Evolutionary conservation across 2,797 vertebrate genomes (phyloP).

Genomic region (Paramormyrops hopkinsi): DNA sequence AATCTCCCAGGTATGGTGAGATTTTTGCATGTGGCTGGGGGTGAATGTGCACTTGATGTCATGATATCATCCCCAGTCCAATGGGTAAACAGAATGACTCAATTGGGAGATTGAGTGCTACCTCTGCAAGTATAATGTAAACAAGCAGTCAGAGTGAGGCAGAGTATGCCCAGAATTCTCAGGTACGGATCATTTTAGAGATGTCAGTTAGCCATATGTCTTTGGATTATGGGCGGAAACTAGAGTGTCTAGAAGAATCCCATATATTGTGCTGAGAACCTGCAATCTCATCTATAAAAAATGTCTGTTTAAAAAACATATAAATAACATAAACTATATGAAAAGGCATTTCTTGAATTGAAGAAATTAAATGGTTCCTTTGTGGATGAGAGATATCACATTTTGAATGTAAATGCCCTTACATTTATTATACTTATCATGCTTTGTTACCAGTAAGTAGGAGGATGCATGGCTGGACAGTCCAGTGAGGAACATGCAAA

Average conservation of each 20-base stretch:
- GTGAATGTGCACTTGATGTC: not conserved
- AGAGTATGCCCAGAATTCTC: not conserved
- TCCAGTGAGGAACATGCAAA: not conserved
- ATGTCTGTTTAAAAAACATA: not conserved
- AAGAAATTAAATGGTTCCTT: not conserved
- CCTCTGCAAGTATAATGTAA: not conserved
- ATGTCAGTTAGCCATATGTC: not conserved
- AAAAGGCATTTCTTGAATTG: not conserved
- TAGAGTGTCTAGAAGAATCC: not conserved
- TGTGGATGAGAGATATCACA: not conserved
- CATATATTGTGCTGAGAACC: not conserved
- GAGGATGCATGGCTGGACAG: not conserved
- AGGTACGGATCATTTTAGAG: not conserved
- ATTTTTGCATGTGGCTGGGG: not conserved
- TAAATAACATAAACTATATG: not conserved
- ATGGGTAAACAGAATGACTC: not conserved
- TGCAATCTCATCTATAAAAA: not conserved
- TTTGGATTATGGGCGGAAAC: not conserved
- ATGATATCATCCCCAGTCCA: not conserved
- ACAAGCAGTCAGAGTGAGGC: not conserved
- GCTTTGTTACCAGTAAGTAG: not conserved
- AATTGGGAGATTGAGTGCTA: not conserved
- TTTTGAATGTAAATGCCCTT: not conserved
- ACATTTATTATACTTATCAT: not conserved
- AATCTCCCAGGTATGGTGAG: not conserved